Evolutionary conservation across 2,797 vertebrate genomes (phyloP).

Genomic region (Coranthus polyacanthus): DNA sequence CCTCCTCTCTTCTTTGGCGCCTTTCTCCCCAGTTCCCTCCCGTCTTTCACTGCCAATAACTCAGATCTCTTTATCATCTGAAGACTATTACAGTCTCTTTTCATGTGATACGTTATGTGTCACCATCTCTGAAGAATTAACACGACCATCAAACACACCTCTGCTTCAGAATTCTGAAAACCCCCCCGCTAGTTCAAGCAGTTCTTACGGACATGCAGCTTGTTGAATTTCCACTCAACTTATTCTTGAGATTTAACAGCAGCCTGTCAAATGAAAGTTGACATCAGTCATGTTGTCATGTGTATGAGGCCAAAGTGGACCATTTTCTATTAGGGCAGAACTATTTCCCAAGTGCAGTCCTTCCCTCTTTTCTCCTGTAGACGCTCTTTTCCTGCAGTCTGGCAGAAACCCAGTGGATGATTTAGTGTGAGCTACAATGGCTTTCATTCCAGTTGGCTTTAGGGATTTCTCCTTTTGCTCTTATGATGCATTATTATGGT

Average conservation of each 20-base stretch:
- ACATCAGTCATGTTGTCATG: conserved; percentile 4
- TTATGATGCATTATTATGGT: conserved; percentile 59
- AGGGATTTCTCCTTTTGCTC: conserved; percentile 58
- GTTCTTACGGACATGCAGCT: not conserved
- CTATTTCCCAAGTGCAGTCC: conserved; percentile 14
- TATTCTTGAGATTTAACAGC: conserved; percentile 5
- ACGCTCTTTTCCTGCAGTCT: conserved; percentile 11
- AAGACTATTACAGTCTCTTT: not conserved
- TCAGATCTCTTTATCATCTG: conserved; percentile 46
- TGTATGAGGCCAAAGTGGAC: conserved; percentile 1
- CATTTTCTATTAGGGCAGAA: conserved; percentile 25
- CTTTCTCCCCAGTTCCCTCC: conserved; percentile 4
- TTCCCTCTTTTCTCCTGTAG: conserved; percentile 13
- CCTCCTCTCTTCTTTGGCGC: not conserved
- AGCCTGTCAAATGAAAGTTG: conserved; percentile 17
- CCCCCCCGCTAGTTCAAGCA: not conserved
- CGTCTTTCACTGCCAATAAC: conserved; percentile 29
- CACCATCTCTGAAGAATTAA: not conserved
- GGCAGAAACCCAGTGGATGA: conserved; percentile 46
- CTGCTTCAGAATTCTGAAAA: not conserved
- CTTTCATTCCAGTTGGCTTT: conserved; percentile 67
- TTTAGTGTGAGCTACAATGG: conserved; percentile 49
- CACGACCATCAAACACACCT: not conserved
- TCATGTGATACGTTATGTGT: conserved; percentile 15
- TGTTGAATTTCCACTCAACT: not conserved